Conservation (phyloP, 37 sponge, comb jelly and placozoan species). For the Chondrosia reniformis region DNA sequence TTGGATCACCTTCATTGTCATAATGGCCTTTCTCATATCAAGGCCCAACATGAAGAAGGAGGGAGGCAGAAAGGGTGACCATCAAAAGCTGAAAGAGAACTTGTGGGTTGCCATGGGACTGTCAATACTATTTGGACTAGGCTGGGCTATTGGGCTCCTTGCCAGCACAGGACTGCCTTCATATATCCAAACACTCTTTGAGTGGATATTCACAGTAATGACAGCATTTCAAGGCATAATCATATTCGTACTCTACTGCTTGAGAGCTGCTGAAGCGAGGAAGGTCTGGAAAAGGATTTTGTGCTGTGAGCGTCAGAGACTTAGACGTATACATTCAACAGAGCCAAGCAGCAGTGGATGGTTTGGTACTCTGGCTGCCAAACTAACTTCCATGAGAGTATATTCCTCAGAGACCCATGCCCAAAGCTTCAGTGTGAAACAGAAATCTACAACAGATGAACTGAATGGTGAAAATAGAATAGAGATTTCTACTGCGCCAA, state of each 20-base stretch:
- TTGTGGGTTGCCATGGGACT: slow-evolving; percentile 36
- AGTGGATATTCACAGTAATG: slow-evolving; percentile 59
- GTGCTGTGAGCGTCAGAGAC: too few species aligned
- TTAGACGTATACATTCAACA: too few species aligned
- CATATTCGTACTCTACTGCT: not conserved
- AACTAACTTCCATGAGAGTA: too few species aligned
- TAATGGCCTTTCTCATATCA: slow-evolving; percentile 23
- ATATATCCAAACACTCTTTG: slow-evolving; percentile 10
- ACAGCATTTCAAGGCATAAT: slow-evolving; percentile 27
- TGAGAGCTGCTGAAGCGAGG: slow-evolving; percentile 24
- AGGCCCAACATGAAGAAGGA: slow-evolving; percentile 4
- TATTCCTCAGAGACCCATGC: too few species aligned
- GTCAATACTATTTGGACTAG: slow-evolving; percentile 54
- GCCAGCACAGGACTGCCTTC: slow-evolving; percentile 35
- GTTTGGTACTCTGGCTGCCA: too few species aligned
- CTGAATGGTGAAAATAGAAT: too few species aligned
- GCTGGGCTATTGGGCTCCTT: slow-evolving; percentile 47
- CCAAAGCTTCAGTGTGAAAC: too few species aligned
- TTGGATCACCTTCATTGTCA: slow-evolving; percentile 47
- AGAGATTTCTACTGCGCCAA: too few species aligned
- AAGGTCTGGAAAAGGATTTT: too few species aligned
- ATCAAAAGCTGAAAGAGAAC: slow-evolving; percentile 10
- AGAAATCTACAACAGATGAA: too few species aligned
- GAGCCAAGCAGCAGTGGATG: too few species aligned
- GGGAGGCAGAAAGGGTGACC: not conserved